A percentile compares a stretch with the other conserved stretches of the same genome.
Evolutionary conservation across 2,113 vertebrate species (phyloP).

Genomic region (Rousettus leschenaultii): DNA sequence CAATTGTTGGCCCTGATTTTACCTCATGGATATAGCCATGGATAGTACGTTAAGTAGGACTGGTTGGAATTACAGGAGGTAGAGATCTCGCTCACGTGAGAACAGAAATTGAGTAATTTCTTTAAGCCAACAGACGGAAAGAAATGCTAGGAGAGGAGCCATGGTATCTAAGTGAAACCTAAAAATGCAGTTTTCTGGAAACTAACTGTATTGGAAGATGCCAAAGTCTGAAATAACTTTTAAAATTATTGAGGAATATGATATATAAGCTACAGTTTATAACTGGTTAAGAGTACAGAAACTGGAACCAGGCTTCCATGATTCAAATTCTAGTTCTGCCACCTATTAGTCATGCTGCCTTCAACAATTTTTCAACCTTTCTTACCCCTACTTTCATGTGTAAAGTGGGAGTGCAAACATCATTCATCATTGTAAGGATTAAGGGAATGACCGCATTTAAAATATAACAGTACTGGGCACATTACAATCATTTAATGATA

Average conservation of each 20-base stretch:
- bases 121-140: slow-evolving; percentile 31
- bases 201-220: not conserved
- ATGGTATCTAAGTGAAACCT: not conserved
- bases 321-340: not conserved
- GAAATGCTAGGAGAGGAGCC: not conserved
- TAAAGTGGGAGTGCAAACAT: not conserved
- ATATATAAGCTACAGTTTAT: not conserved
- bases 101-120: not conserved
- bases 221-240: slow-evolving; percentile 57
- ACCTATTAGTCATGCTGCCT: not conserved
- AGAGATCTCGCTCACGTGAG: not conserved
- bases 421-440: not conserved
- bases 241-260: slow-evolving; percentile 3
- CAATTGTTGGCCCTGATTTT: not conserved
- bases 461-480: not conserved
- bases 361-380: not conserved
- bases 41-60: not conserved
- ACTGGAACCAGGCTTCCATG: not conserved
- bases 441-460: not conserved
- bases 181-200: slow-evolving; percentile 37
- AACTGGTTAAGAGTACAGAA: not conserved
- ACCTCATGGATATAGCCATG: not conserved
- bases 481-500: not conserved
- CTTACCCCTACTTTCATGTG: not conserved
- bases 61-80: not conserved